Evolutionary conservation across 2,113 vertebrate genomes (phyloP).

Genomic region (Pelusios castaneus): DNA sequence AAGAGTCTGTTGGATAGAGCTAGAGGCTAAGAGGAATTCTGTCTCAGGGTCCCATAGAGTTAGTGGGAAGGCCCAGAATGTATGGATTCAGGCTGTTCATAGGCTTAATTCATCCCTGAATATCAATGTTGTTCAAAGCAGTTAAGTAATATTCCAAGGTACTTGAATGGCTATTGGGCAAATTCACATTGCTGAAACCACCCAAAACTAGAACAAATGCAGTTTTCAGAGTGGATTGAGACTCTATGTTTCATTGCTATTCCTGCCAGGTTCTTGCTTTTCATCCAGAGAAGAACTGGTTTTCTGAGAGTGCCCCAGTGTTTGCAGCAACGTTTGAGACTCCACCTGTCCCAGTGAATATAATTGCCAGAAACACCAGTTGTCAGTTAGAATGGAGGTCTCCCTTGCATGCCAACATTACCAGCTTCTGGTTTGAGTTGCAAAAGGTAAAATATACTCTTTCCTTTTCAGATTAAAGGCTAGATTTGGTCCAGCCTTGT

Average conservation of each 20-base stretch:
- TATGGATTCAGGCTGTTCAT: background rate
- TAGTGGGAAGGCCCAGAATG: background rate
- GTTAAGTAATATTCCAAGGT: background rate
- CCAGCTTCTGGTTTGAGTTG: slow-evolving; percentile 76
- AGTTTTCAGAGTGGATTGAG: background rate
- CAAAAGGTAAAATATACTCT: slow-evolving; percentile 61
- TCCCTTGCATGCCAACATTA: slow-evolving; percentile 60
- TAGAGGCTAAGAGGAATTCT: background rate
- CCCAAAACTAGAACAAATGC: background rate
- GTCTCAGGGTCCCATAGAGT: background rate
- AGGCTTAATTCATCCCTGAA: background rate
- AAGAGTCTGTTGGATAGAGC: background rate
- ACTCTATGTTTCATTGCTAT: background rate
- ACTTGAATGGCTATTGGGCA: background rate
- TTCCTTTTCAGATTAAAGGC: background rate
- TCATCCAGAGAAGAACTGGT: slow-evolving; percentile 76
- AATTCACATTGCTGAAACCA: background rate
- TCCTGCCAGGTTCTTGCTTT: slow-evolving; percentile 76
- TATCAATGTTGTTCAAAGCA: background rate
- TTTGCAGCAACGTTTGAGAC: slow-evolving; percentile 68
- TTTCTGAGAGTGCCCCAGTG: slow-evolving; percentile 63
- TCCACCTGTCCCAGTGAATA: slow-evolving; percentile 61
- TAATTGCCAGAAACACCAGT: slow-evolving; percentile 72
- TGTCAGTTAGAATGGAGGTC: slow-evolving; percentile 72
- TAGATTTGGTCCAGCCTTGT: background rate